Conservation (phyloP, 2,113 vertebrate genomes). For the Ageneiosus marmoratus region DNA sequence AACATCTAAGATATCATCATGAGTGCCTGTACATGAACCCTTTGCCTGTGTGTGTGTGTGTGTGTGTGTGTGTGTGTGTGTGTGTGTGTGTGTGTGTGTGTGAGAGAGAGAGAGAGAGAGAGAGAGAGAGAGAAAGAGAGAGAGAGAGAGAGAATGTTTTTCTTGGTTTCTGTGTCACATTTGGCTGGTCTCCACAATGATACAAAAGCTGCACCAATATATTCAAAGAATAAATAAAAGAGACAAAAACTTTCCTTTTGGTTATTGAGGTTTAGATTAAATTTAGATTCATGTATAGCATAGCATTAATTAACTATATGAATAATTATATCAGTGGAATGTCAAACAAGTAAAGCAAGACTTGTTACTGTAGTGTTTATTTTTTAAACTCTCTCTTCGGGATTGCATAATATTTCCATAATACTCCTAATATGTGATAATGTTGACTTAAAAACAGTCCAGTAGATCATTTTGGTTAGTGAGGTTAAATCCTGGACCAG, state of each 20-base stretch:
- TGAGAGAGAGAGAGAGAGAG: not conserved
- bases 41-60: not conserved
- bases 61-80: conserved; percentile 18
- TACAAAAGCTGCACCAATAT: not conserved
- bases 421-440: not conserved
- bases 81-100: conserved; percentile 7
- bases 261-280: not conserved
- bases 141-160: not conserved
- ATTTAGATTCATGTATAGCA: too few species aligned
- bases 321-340: not conserved
- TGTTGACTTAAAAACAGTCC: not conserved
- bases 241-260: not conserved
- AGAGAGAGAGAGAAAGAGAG: too few species aligned
- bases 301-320: not conserved
- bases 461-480: not conserved
- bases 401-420: not conserved
- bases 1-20: conserved; percentile 17
- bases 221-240: not conserved
- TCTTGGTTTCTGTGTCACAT: not conserved
- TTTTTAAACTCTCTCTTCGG: not conserved
- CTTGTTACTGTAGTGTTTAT: not conserved
- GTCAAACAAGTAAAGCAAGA: not conserved
- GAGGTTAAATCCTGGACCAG: not conserved
- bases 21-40: not conserved
- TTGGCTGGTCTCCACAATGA: not conserved